Percentiles rank a stretch among this genome's conserved stretches.
phyloP scores from a whole-genome alignment of 2,797 vertebrate genomes.

The Xerus rutilus region DNA sequence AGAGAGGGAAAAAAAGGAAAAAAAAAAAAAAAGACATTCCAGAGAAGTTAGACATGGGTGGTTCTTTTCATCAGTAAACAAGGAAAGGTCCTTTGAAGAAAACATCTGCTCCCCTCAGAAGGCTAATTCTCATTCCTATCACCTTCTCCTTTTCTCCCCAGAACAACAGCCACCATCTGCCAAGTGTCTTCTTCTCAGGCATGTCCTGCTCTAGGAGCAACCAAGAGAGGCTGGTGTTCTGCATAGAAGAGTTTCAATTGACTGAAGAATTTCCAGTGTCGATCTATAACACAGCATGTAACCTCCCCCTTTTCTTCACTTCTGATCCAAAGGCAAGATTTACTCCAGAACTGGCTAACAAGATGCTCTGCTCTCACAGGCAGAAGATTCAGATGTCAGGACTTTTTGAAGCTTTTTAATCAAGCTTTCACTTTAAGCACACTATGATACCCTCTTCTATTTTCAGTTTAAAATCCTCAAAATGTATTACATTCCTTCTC shows the following conservation, averaged over 20 bases:
- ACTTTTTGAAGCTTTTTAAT: constrained; percentile 32
- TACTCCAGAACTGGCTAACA: constrained; percentile 56
- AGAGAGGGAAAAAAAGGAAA: background rate
- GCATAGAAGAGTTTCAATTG: constrained; percentile 62
- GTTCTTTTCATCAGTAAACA: background rate
- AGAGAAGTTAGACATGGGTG: background rate
- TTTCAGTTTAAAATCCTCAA: constrained; percentile 51
- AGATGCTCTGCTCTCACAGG: constrained; percentile 52
- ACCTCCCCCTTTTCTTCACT: constrained; percentile 30
- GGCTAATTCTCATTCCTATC: background rate
- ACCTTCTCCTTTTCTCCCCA: background rate
- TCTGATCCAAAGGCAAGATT: constrained; percentile 67
- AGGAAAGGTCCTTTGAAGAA: background rate
- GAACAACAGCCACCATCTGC: background rate
- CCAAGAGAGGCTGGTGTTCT: background rate
- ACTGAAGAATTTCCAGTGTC: constrained; percentile 42
- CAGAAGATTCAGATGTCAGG: constrained; percentile 58
- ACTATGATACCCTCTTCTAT: background rate
- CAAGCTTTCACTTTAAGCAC: constrained; percentile 51
- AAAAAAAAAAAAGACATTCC: background rate
- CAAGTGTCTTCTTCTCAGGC: background rate
- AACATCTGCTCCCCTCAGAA: background rate
- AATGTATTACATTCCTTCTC: background rate
- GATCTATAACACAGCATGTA: constrained; percentile 54
- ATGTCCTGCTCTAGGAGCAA: background rate